phyloP scores from a whole-genome alignment of 2,888 invertebrate genomes.

The Mythimna loreyi region DNA sequence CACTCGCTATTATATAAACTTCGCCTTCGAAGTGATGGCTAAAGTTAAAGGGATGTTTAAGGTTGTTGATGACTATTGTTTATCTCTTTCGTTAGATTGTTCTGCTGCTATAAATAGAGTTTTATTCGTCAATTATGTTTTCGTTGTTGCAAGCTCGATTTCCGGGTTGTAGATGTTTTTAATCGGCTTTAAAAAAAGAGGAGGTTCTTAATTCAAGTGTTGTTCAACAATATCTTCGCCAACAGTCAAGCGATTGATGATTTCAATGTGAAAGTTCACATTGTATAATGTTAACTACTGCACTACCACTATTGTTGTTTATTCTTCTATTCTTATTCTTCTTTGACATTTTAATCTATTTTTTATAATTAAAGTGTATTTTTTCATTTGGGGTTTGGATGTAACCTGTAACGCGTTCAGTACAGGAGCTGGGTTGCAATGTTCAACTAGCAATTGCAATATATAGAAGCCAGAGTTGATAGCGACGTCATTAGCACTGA shows the following conservation, averaged over 20 bases:
- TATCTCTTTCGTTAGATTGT: conserved; percentile 22
- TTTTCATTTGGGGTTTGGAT: too few species aligned
- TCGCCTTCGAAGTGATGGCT: not conserved
- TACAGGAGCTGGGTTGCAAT: not conserved
- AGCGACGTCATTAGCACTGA: not conserved
- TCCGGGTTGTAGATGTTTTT: conserved; percentile 2
- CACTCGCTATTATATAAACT: not conserved
- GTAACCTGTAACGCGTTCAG: not conserved
- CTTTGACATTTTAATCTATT: too few species aligned
- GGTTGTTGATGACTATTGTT: conserved; percentile 30
- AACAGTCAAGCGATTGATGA: too few species aligned
- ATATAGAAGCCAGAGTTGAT: not conserved
- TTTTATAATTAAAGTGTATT: too few species aligned
- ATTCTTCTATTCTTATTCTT: too few species aligned
- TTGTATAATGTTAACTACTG: too few species aligned
- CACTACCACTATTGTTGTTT: too few species aligned
- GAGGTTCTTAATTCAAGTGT: too few species aligned
- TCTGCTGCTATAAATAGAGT: not conserved
- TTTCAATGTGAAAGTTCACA: too few species aligned
- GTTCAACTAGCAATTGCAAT: not conserved
- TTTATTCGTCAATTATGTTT: conserved; percentile 7
- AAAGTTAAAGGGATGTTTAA: conserved; percentile 22
- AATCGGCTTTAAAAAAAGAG: too few species aligned
- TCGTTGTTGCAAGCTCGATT: conserved; percentile 4
- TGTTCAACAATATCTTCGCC: too few species aligned